These are phyloP conservation scores for Ptychadena robeensis DNA, from an alignment of 2,797 vertebrate genomes.

Conservation along the genomic window DNA sequence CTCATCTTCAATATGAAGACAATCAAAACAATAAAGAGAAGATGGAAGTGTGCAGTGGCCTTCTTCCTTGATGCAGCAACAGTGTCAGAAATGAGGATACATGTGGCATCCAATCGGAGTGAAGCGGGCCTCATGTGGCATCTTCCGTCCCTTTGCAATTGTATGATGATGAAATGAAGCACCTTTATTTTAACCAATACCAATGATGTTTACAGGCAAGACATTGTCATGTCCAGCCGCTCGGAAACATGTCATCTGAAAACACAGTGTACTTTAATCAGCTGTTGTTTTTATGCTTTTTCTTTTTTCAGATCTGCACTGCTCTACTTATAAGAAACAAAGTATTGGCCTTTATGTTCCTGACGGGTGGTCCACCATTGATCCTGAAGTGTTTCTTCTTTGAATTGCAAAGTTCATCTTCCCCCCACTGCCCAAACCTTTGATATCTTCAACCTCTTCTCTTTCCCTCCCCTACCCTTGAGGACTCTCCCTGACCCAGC, in stretches of 20 bases:
- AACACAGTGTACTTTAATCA: conserved; percentile 3
- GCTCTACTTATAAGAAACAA: conserved; percentile 2
- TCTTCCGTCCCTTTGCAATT: conserved; percentile 46
- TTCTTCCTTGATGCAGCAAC: conserved; percentile 83
- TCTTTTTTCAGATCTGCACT: conserved; percentile 19
- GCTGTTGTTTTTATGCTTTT: not conserved
- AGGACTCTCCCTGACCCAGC: not conserved
- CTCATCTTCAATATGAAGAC: conserved; percentile 99
- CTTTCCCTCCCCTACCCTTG: conserved; percentile 38
- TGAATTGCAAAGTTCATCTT: conserved; percentile 62
- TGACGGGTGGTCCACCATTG: conserved; percentile 45
- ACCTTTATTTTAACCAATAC: conserved; percentile 42
- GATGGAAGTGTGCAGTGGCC: conserved; percentile 77
- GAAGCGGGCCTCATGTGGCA: conserved; percentile 42
- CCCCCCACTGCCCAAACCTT: conserved; percentile 65
- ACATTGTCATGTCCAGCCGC: conserved; percentile 10
- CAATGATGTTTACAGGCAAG: conserved; percentile 12
- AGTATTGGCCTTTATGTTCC: conserved; percentile 8
- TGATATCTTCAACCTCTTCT: conserved; percentile 65
- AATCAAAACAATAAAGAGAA: conserved; percentile 69
- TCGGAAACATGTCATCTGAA: not conserved
- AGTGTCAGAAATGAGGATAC: conserved; percentile 75
- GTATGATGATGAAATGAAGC: conserved; percentile 50
- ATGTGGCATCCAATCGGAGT: conserved; percentile 53
- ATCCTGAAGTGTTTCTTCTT: conserved; percentile 63